Percentiles rank a stretch among this genome's conserved stretches.
Evolutionary conservation across 2,888 invertebrate species (phyloP).

Genomic region (Pyrgus malvae): DNA sequence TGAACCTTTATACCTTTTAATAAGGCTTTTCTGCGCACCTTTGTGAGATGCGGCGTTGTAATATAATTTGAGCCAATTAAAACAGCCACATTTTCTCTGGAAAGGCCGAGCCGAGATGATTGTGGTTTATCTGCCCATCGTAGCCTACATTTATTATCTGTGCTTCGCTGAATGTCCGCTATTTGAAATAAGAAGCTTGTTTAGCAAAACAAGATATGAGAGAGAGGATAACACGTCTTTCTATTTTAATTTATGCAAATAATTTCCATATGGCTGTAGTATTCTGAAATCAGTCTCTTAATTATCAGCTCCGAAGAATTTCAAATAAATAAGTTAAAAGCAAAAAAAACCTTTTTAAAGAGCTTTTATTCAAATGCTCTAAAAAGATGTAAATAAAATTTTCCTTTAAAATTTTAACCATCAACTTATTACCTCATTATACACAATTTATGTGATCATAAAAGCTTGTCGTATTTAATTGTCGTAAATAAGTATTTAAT

Average conservation of each 20-base stretch:
- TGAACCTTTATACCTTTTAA: neutral
- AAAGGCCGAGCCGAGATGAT: constrained; percentile 22
- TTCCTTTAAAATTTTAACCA: too few relatives aligned
- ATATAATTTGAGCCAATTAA: constrained; percentile 33
- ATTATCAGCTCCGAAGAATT: too few relatives aligned
- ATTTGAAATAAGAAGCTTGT: constrained; percentile 22
- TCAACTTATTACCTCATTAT: too few relatives aligned
- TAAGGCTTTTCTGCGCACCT: neutral
- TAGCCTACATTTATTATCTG: constrained; percentile 26
- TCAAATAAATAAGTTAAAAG: too few relatives aligned
- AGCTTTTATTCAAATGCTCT: too few relatives aligned
- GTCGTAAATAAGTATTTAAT: too few relatives aligned
- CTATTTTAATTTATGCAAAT: neutral
- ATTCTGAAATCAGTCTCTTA: too few relatives aligned
- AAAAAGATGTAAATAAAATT: too few relatives aligned
- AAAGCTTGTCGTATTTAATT: too few relatives aligned
- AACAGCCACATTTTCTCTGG: constrained; percentile 24
- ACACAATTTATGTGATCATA: too few relatives aligned
- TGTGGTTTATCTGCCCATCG: constrained; percentile 30
- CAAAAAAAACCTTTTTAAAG: too few relatives aligned
- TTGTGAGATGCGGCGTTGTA: constrained; percentile 1
- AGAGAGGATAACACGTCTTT: neutral
- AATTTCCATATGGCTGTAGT: too few relatives aligned
- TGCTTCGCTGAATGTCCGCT: constrained; percentile 22
- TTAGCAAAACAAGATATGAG: constrained; percentile 5